Evolutionary conservation across 2,888 invertebrate species (phyloP).

Genomic region (Cosmia pyralina): DNA sequence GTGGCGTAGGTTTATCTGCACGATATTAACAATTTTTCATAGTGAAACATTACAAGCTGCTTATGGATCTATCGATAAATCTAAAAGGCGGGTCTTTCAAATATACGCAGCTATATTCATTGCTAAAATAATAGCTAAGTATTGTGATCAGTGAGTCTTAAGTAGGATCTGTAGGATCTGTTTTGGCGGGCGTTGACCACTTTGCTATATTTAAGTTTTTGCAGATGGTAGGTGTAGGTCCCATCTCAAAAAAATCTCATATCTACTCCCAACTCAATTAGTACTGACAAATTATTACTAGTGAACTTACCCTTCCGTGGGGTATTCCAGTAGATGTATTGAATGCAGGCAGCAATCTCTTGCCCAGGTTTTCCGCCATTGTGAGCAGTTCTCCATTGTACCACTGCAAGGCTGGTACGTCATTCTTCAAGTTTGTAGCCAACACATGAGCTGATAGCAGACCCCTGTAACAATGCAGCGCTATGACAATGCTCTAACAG

Average conservation of each 20-base stretch:
- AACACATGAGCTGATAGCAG: slow-evolving; percentile 97
- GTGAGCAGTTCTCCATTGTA: slow-evolving; percentile 96
- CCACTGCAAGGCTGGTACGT: slow-evolving; percentile 94
- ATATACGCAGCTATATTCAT: background rate
- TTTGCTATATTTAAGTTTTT: background rate
- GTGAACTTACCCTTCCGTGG: slow-evolving; percentile 94
- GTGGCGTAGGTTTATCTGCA: slow-evolving; percentile 94
- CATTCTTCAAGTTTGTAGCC: slow-evolving; percentile 94
- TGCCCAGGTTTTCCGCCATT: slow-evolving; percentile 98
- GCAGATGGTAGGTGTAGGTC: background rate
- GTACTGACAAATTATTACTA: background rate
- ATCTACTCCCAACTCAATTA: background rate
- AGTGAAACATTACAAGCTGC: background rate
- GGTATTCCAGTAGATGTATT: slow-evolving; percentile 99
- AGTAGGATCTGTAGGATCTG: background rate
- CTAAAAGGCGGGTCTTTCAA: background rate
- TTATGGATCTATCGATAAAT: background rate
- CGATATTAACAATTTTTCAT: background rate
- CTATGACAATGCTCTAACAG: background rate
- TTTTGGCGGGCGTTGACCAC: background rate
- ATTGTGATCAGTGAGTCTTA: background rate
- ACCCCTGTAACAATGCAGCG: slow-evolving; percentile 90
- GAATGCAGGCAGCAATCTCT: slow-evolving; percentile 98
- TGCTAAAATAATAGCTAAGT: background rate
- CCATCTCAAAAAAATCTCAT: background rate